Base-by-base conservation (phyloP, 2,888 invertebrate species). In the Phrixothrix hirtus region DNA sequence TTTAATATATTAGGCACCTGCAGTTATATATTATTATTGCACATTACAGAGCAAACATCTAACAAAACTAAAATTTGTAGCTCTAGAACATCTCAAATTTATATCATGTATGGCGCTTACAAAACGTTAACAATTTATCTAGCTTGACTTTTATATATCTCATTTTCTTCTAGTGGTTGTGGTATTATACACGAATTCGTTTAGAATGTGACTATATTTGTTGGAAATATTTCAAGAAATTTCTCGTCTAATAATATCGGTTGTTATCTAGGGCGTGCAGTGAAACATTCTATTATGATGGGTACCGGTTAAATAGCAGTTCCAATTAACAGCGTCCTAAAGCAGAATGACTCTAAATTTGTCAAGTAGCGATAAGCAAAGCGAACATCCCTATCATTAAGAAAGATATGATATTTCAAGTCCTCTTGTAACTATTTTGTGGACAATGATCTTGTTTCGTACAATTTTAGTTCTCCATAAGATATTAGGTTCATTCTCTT, bases 91-190 rank as follows among this genome's bases (percentile, higher is more conserved):
- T 44, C 45, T 54, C 39, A 54, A 49, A 54, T 49, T 49, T 54
- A 54, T 54, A 43, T 41, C 49, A 54, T 65, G 55, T 62, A 62
- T 60, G 66, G 66, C 66, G 64, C 68, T 67, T 69, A 70, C 68
- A 70, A 71, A 71, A 68, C 70, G 69, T 65, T 66, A 62, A 68
- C 71, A 70, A 71, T 70, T 72, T 71, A 70, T 70, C 68, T 68
- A 60, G 71, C 69, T 69, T 66, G 69, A 67, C 70, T 69, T 68
- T 70, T 69, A 71, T 69, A 70, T 68, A 67, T 71, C 67, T 68
- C 69, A 68, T 69, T 70, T 67, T 69, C 70, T 66, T 68, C 67
- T 63, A 64, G 64, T 60, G 61, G 64, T 59, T 64, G 57, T 55
- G 59, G 58, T 59, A 63, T 63, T 62, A 62, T 61, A 60, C 57